Evolutionary conservation across 2,113 vertebrate genomes (phyloP).

Genomic region (Poeciliopsis occidentalis): DNA sequence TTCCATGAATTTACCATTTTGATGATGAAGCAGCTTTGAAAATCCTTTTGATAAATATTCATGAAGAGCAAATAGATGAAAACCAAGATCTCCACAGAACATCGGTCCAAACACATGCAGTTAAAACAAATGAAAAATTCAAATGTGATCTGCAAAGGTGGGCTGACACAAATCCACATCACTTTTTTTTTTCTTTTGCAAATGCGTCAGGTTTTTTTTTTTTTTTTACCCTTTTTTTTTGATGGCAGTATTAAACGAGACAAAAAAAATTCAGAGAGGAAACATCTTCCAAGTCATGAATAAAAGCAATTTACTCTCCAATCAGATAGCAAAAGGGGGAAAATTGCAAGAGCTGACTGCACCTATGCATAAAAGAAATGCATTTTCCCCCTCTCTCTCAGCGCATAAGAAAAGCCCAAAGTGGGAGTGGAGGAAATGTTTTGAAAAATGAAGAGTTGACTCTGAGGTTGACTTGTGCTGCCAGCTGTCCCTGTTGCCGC

Average conservation of each 20-base stretch:
- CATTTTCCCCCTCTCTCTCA: neutral
- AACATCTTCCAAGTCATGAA: constrained; percentile 23
- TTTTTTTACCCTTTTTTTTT: neutral
- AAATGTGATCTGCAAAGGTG: neutral
- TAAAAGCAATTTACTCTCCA: constrained; percentile 28
- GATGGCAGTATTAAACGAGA: neutral
- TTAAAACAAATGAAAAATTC: neutral
- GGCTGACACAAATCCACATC: neutral
- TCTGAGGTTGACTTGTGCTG: constrained; percentile 26
- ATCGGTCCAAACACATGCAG: neutral
- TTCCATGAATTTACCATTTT: neutral
- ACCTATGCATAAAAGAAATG: neutral
- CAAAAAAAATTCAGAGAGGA: neutral
- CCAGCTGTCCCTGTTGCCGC: constrained; percentile 29
- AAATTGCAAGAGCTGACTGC: constrained; percentile 1
- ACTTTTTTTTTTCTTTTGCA: constrained; percentile 10
- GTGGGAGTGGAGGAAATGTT: constrained; percentile 38
- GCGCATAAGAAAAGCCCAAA: neutral
- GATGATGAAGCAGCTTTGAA: neutral
- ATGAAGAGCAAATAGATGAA: neutral
- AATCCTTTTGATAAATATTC: neutral
- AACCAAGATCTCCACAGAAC: neutral
- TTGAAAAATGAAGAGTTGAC: constrained; percentile 29
- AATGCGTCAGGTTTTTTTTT: neutral
- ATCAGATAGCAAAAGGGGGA: neutral